Percentiles rank a stretch among this genome's conserved stretches.
These are phyloP conservation scores for Acestrorhynchus altus DNA, from an alignment of 2,797 vertebrate species.

Conservation along the genomic window DNA sequence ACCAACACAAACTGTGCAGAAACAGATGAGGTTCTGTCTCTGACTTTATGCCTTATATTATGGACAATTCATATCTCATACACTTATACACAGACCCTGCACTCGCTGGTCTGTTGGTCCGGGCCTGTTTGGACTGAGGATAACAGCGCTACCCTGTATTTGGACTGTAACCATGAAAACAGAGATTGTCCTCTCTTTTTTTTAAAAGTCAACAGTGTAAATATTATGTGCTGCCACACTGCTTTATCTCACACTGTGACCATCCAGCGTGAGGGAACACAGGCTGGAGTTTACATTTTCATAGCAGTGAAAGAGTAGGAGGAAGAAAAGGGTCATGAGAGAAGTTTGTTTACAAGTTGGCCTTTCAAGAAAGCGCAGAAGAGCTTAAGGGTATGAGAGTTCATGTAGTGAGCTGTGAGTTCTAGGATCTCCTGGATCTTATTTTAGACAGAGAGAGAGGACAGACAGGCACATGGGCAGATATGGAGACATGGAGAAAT, in stretches of 20 bases:
- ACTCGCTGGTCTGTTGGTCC: not conserved
- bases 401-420: no score
- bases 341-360: not conserved
- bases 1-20: no score
- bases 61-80: no score
- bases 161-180: not conserved
- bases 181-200: constrained; percentile 50
- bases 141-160: constrained; percentile 16
- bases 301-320: not conserved
- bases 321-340: not conserved
- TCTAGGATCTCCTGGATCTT: no score
- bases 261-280: constrained; percentile 60
- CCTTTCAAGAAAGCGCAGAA: not conserved
- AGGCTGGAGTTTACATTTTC: constrained; percentile 20
- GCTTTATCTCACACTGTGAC: constrained; percentile 60
- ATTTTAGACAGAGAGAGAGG: no score
- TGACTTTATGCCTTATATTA: no score
- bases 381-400: not conserved
- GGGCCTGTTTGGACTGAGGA: not conserved
- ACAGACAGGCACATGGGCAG: no score
- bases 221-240: constrained; percentile 67
- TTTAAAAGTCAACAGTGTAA: constrained; percentile 46
- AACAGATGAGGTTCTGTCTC: no score
- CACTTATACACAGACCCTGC: no score
- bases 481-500: no score